Base-by-base conservation (phyloP, 2,797 vertebrate species). In the Rhinophrynus dorsalis region DNA sequence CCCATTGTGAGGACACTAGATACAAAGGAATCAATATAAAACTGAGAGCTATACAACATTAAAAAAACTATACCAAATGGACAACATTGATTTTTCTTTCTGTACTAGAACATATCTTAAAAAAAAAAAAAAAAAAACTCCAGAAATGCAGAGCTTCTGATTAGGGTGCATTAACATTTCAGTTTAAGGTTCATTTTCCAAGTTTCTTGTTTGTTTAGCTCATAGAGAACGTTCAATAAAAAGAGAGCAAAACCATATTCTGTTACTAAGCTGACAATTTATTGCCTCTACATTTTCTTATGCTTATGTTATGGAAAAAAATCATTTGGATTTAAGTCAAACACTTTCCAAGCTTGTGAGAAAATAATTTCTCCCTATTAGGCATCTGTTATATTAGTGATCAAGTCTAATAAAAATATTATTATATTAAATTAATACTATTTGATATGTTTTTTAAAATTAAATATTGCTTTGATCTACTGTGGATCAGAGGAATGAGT, bases 81-180 rank as follows among this genome's bases (percentile, higher is more conserved):
- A 27, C 40, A 47, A 47, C 37, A 68, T 40, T 38, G 29, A 58
- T 59, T 58, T 38, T 37, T 40, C 21, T 38, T n/a, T 50, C 18
- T 52, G 27, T 52, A 27, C 26, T 27, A 12, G 30, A 50, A 59
- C 13, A 52, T 52, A 1, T 26, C 2, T 27, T n/a, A n/a, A n/a
- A n/a, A n/a, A n/a, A n/a, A 23, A 20, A 32, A 38, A 23, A 18
- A n/a, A n/a, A n/a, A n/a, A n/a, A n/a, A n/a, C n/a, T n/a, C n/a
- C n/a, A n/a, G n/a, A n/a, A n/a, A n/a, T 42, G 38, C 45, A 38
- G 18, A 56, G 44, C 7, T 35, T 3, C 66, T 68, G 66, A 68
- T 68, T 52, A 32, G 33, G 66, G 56, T 60, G 60, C 60, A 56
- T 68, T 60, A 60, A 38, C 45, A 52, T 68, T 52, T 68, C 55